Base-by-base conservation (phyloP, 2,113 vertebrate genomes). In the Recurvirostra avosetta region DNA sequence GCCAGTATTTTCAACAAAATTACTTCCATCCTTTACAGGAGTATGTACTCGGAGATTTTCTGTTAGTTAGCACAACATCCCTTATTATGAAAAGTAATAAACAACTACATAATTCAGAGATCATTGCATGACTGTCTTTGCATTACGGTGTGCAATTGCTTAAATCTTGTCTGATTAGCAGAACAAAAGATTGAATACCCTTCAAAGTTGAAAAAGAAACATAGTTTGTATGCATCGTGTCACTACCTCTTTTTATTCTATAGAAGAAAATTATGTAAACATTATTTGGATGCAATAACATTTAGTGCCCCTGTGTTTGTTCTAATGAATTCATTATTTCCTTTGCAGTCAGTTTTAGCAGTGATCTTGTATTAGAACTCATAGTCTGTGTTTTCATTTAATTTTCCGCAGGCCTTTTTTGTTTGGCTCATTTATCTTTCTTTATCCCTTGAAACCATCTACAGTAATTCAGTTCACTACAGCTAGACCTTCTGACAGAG, bases 341-440 rank as follows among this genome's bases (percentile, higher is more conserved):
- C 59, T 95, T 86, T 96, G 82, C 50, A 82, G 53, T 61, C 67
- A 67, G 38, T 67, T 89, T 81, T 52, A 92, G 62, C 12, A 27
- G 36, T 77, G 77, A 73, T 66, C 70, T 74, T 95, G 83, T 93
- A 84, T 93, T 94, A 93, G 76, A 94, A 87, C 66, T 67, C 47
- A 77, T 86, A 92, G 75, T 88, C 92, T 90, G 76, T 98, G 89
- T 93, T 98, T 97, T 98, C 80, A 88, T 97, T 98, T 97, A 76
- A 97, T 98, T 98, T 98, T 97, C 97, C 97, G 40, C 56, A 96
- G 96, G 93, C 47, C 72, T 92, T 96, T 95, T 97, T 91, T 59
- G 8, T 96, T 96, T 94, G 71, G 41, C 80, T 98, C 81, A 74
- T 94, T 97, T 97, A 96, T 97, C 96, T 98, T 95, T 67, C 36